Evolutionary conservation across 2,888 invertebrate species (phyloP), one percentile per base, ranked within the genome.

Genomic region (Baronia brevicornis): DNA sequence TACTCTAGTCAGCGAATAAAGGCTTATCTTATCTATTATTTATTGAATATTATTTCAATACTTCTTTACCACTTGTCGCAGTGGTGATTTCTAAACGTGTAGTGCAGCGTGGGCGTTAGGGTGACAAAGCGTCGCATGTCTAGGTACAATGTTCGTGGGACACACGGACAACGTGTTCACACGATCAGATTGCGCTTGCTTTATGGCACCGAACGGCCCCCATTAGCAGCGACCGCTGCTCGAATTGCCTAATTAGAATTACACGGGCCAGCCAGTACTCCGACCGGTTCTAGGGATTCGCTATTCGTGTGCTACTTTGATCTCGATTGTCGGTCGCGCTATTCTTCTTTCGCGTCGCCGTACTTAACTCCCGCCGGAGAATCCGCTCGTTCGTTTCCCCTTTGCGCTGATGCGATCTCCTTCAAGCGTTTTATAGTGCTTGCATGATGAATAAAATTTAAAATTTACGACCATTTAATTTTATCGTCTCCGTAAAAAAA

Each of bases 161-260:
- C 70, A 68, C 64, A 60, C 63, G 64, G 69, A 51, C 53, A 48
- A 47, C 64, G 73, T 77, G 79, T 79, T 77, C 80, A 79, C 80
- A 79, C 73, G 71, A 80, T 80, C 82, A 67, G 82, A 82, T 82
- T 77, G 70, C 54, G 58, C 52, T 54, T 70, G 65, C 56, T 78
- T 75, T 78, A 78, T 73, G 66, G 77, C 67, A 62, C 60, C 62
- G 61, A 61, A 49, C 56, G 57, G 48, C 60, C 52, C 59, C 73
- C 79, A 80, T 80, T 82, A 80, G 75, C 62, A 60, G 55, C 55
- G 58, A 53, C 64, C 56, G 58, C 55, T 63, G 65, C 65, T 64
- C 64, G 70, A 66, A 75, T 77, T 77, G 77, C 77, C 82, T 82
- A 80, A 82, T 82, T 82, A 82, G 78, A 79, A 75, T 70, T 73